phyloP scores from a whole-genome alignment of 2,888 invertebrate species.

The Tetragonula carbonaria region DNA sequence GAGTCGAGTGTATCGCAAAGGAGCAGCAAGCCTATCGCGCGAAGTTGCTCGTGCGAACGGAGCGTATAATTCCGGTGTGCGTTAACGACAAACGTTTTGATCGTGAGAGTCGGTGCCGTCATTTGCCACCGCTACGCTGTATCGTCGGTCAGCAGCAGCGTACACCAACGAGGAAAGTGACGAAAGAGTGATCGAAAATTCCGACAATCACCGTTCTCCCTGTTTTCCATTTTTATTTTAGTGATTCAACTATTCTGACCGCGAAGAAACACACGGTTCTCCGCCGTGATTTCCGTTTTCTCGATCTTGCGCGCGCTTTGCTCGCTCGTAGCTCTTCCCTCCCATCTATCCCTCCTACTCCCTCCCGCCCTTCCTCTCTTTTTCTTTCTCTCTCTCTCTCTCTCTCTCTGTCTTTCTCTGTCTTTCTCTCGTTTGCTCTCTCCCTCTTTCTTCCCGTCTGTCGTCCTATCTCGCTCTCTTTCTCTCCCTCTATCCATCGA shows the following conservation, averaged over 20 bases:
- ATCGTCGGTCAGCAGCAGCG: conserved; percentile 45
- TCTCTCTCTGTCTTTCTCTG: conserved; percentile 18
- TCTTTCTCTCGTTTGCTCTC: conserved; percentile 8
- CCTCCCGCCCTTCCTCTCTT: conserved; percentile 34
- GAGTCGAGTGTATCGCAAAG: conserved; percentile 8
- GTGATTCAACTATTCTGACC: conserved; percentile 3
- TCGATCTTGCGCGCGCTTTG: conserved; percentile 60
- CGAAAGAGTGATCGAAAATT: conserved; percentile 43
- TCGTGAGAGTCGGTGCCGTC: conserved; percentile 56
- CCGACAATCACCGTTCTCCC: conserved; percentile 5
- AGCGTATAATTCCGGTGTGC: conserved; percentile 51
- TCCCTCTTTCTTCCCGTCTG: conserved; percentile 28
- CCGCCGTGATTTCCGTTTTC: conserved; percentile 53
- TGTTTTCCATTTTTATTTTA: neutral
- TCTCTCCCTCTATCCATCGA: conserved; percentile 62
- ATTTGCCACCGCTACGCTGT: conserved; percentile 46
- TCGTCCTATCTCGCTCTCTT: conserved; percentile 55
- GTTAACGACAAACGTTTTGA: conserved; percentile 46
- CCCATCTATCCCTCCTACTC: conserved; percentile 38
- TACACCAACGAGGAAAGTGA: conserved; percentile 23
- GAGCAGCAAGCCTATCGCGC: conserved; percentile 26
- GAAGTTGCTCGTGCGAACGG: conserved; percentile 50
- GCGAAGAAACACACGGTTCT: conserved; percentile 21
- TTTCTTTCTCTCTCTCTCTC: conserved; percentile 22
- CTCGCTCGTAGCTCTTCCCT: conserved; percentile 53